Evolutionary conservation across 2,888 invertebrate genomes (phyloP), one percentile per base, ranked within the genome.

Genomic region (Yponomeuta malinellus): DNA sequence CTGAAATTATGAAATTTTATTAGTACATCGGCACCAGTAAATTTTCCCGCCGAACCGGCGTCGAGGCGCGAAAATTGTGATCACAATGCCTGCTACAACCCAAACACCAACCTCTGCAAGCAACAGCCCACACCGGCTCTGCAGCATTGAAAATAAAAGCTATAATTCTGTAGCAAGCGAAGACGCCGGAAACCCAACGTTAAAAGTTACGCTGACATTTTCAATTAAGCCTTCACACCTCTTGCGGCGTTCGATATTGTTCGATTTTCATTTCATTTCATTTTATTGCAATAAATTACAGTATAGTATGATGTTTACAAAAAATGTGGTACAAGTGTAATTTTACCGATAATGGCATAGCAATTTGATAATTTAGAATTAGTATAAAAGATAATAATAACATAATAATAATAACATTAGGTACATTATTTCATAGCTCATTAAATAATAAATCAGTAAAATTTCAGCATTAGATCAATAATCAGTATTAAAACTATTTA

Each of bases 31-130:
- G 74, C 72, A 66, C 59, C 63, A 71, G 66, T 73, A 74, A 76
- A 74, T 75, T 73, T 72, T 69, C 72, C 73, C 79, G 79, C 63
- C 78, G 15, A 71, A 70, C 74, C 73, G 81, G 78, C 82, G 83
- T 76, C 74, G 74, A 31, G 70, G 68, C 64, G 73, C 72, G 71
- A 74, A 76, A 76, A 75, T 75, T 74, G 59, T 33, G 52, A 23
- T 23, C 68, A 52, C 52, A 68, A 68, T 31, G 31, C 31, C 33
- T 37, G 66, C 15, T 23, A 15, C 12, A 63, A 63, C 23, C 15
- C n/a, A 63, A n/a, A 63, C 63, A 23, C 29, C 2, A n/a, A 29
- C 29, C 9, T 63, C 33, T 29, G 23, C 9, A n/a, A 9, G 63
- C 23, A 63, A 63, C 63, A 23, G 3, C 33, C 23, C n/a, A 63